These are phyloP conservation scores for Neodiprion pinetum DNA, from an alignment of 1,140 invertebrate genomes.

Conservation along the genomic window DNA sequence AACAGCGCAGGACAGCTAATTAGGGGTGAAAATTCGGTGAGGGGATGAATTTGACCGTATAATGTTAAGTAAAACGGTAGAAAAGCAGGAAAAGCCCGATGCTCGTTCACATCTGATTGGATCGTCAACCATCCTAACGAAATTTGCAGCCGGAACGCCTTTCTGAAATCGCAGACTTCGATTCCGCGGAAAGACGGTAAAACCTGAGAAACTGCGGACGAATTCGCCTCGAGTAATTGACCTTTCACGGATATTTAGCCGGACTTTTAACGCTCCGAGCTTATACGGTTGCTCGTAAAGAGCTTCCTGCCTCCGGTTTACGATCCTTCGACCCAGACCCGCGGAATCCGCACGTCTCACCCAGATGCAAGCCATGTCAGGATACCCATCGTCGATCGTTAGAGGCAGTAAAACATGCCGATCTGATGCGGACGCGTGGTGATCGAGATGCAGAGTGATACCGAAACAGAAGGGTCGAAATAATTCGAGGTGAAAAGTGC, in stretches of 20 bases:
- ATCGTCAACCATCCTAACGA: no score
- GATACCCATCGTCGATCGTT: no score
- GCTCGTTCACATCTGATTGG: neutral
- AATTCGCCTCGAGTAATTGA: neutral
- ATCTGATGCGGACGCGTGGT: no score
- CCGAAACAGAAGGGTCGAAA: no score
- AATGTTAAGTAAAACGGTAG: neutral
- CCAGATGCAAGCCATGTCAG: no score
- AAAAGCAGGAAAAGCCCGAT: neutral
- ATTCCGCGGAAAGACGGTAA: neutral
- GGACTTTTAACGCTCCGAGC: neutral
- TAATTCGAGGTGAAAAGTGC: no score
- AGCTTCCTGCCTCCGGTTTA: neutral
- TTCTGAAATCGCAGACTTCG: neutral
- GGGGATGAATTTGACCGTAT: no score
- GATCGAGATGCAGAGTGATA: no score
- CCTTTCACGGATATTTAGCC: neutral
- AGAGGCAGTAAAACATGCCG: no score
- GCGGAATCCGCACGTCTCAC: no score
- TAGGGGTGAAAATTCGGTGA: neutral
- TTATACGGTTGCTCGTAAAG: slow-evolving; percentile 1
- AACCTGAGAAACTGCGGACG: neutral
- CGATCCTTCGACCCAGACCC: neutral
- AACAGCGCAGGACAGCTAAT: neutral
- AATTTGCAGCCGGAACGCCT: no score